phyloP scores from a whole-genome alignment of 2,113 vertebrate genomes.

The Tychaedon coryphoeus region DNA sequence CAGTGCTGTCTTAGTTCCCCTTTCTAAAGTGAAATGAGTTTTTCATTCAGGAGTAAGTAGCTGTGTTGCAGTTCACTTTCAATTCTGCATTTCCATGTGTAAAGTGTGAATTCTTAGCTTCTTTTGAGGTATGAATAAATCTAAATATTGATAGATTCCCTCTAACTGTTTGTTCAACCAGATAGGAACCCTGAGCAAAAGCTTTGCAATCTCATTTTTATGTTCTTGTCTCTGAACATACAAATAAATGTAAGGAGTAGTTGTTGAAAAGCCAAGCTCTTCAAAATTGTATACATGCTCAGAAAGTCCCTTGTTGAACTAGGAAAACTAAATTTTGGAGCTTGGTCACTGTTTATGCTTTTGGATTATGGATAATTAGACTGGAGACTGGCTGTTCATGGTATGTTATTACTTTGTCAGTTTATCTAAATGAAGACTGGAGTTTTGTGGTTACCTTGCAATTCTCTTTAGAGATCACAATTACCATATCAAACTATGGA shows the following conservation, averaged over 20 bases:
- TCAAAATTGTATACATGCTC: not conserved
- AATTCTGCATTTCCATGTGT: accelerated
- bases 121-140: not conserved
- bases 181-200: not conserved
- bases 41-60: not conserved
- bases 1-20: not conserved
- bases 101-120: not conserved
- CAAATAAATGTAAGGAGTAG: not conserved
- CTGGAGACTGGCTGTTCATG: not conserved
- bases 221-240: not conserved
- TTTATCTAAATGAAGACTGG: not conserved
- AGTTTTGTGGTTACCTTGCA: not conserved
- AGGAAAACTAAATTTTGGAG: not conserved
- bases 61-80: not conserved
- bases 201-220: not conserved
- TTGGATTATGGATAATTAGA: not conserved
- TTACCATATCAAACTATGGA: not conserved
- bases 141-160: not conserved
- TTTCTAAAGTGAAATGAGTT: not conserved
- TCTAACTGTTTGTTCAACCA: not conserved
- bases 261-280: not conserved
- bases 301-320: not conserved
- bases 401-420: not conserved
- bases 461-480: not conserved
- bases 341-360: not conserved